Conservation (phyloP, 2,888 invertebrate species). For the Merodon equestris region DNA sequence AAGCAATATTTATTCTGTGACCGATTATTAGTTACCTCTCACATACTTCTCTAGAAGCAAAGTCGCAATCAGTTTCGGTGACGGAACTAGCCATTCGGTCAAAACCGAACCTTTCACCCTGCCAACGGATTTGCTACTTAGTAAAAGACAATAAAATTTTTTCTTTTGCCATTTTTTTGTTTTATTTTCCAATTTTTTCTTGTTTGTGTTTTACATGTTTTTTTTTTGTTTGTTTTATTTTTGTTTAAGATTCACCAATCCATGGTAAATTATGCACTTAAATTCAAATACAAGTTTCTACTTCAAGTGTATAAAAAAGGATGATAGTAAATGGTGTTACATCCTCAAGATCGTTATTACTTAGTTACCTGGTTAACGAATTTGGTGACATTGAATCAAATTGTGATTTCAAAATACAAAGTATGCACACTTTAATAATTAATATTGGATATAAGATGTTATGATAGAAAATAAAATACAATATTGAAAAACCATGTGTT, state of each 20-base stretch:
- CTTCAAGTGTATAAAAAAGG: constrained; percentile 64
- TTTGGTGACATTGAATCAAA: constrained; percentile 52
- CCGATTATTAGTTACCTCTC: too few relatives aligned
- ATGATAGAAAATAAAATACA: constrained; percentile 30
- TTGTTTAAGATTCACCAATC: constrained; percentile 53
- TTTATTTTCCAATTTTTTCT: constrained; percentile 62
- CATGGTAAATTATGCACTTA: constrained; percentile 60
- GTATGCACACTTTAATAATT: constrained; percentile 53
- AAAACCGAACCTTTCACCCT: too few relatives aligned
- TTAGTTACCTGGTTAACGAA: constrained; percentile 43
- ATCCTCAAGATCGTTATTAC: constrained; percentile 47
- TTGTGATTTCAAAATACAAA: constrained; percentile 50
- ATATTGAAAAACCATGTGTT: constrained; percentile 16
- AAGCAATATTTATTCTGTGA: too few relatives aligned
- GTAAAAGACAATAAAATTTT: constrained; percentile 4
- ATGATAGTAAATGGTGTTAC: constrained; percentile 46
- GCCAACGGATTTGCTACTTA: too few relatives aligned
- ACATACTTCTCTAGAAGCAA: too few relatives aligned
- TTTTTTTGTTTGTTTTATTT: constrained; percentile 35
- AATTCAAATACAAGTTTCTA: constrained; percentile 65
- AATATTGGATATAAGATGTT: constrained; percentile 38
- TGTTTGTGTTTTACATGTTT: constrained; percentile 60
- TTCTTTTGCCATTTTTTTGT: constrained; percentile 68
- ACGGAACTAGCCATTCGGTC: too few relatives aligned
- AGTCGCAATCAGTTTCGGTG: too few relatives aligned